Evolutionary conservation across 2,113 vertebrate genomes (phyloP).

Genomic region (Melanostigma gelatinosum): DNA sequence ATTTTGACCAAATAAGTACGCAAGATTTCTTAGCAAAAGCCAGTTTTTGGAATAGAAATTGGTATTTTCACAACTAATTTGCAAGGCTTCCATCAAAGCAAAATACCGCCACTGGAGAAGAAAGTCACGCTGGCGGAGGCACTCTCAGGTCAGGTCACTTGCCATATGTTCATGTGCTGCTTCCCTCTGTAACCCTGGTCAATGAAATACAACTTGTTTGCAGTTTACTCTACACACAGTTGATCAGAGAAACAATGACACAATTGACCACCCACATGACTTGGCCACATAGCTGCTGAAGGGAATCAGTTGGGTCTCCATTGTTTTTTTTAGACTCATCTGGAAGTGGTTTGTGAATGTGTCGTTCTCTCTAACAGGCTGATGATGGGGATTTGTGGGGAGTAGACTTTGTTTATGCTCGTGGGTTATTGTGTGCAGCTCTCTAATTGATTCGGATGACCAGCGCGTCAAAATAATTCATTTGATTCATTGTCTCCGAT

Average conservation of each 20-base stretch:
- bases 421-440: conserved; percentile 62
- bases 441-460: conserved; percentile 76
- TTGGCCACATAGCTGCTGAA: conserved; percentile 37
- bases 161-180: conserved; percentile 43
- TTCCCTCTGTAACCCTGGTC: conserved; percentile 29
- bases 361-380: conserved; percentile 68
- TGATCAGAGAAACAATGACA: conserved; percentile 52
- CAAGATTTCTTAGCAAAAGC: background rate
- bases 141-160: conserved; percentile 17
- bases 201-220: conserved; percentile 57
- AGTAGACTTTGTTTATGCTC: conserved; percentile 68
- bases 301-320: conserved; percentile 35
- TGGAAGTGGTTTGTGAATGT: conserved; percentile 64
- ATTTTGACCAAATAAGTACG: background rate
- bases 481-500: conserved; percentile 72
- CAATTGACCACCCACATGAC: conserved; percentile 69
- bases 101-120: conserved; percentile 12
- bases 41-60: background rate
- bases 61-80: background rate
- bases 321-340: conserved; percentile 52
- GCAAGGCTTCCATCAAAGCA: conserved; percentile 18
- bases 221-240: conserved; percentile 59
- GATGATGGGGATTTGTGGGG: conserved; percentile 54
- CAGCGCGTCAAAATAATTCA: conserved; percentile 74
- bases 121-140: conserved; percentile 3